phyloP scores from a whole-genome alignment of 2,797 vertebrate genomes.

The Urocyon cinereoargenteus region DNA sequence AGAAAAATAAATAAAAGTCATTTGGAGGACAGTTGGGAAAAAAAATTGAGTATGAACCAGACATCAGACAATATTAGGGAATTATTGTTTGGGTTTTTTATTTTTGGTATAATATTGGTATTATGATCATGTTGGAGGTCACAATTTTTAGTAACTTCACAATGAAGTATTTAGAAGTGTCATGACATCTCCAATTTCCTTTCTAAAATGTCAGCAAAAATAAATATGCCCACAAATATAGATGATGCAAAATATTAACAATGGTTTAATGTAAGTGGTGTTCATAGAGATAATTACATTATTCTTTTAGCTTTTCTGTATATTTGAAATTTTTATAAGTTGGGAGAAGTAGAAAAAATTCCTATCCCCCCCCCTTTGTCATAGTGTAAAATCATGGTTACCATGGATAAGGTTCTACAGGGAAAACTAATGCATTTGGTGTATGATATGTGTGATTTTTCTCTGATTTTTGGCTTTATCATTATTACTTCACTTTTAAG shows the following conservation, averaged over 20 bases:
- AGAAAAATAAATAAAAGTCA: neutral
- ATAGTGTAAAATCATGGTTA: neutral
- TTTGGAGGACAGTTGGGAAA: neutral
- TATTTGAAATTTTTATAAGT: slow-evolving; percentile 1
- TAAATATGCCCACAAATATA: neutral
- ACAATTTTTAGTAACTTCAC: neutral
- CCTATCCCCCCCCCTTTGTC: neutral
- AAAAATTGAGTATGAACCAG: neutral
- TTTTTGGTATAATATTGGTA: neutral
- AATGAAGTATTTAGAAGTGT: neutral
- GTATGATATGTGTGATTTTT: neutral
- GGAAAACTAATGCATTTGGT: neutral
- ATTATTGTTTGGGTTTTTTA: neutral
- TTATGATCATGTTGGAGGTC: neutral
- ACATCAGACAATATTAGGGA: neutral
- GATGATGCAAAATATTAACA: neutral
- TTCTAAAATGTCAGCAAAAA: slow-evolving; percentile 12
- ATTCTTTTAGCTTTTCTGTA: neutral
- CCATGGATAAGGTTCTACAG: neutral
- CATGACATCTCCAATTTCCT: neutral
- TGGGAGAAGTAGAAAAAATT: neutral
- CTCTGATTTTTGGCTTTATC: neutral
- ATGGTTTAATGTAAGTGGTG: neutral
- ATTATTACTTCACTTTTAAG: neutral
- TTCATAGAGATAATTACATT: neutral